Conservation (phyloP, 2,888 invertebrate species). For the Platycnemis pennipes region DNA sequence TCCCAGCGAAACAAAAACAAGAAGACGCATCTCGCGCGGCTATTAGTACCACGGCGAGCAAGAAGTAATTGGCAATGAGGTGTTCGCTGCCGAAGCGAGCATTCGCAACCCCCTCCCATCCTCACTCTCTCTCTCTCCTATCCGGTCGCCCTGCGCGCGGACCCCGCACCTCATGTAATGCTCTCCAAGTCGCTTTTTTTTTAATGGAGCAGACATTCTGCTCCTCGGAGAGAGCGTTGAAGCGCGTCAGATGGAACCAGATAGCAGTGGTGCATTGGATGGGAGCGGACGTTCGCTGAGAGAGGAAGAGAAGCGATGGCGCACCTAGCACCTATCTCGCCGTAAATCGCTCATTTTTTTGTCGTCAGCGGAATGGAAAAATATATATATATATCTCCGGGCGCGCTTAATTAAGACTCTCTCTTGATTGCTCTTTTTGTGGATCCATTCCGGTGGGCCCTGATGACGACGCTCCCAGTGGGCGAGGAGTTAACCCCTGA, state of each 20-base stretch:
- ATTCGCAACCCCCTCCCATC: not conserved
- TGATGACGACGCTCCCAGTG: not conserved
- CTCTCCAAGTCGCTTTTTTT: not conserved
- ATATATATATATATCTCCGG: constrained; percentile 22
- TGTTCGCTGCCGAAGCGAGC: too few relatives aligned
- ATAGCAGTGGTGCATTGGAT: not conserved
- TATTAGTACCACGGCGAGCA: too few relatives aligned
- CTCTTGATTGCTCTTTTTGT: not conserved
- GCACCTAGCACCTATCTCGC: not conserved
- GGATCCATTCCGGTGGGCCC: not conserved
- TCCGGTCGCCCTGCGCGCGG: not conserved
- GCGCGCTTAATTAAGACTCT: constrained; percentile 9
- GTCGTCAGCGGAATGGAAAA: not conserved
- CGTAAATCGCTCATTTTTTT: not conserved
- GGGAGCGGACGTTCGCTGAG: not conserved
- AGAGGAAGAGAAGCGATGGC: not conserved
- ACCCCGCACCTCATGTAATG: not conserved
- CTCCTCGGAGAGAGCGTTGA: not conserved
- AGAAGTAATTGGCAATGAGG: too few relatives aligned
- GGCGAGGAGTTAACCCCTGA: not conserved
- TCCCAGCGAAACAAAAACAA: too few relatives aligned
- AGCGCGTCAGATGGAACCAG: not conserved
- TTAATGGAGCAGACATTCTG: not conserved
- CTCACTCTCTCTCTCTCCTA: not conserved
- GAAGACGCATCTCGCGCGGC: too few relatives aligned